Conservation (phyloP, 2,888 invertebrate species). For the Synergus gifuensis region DNA sequence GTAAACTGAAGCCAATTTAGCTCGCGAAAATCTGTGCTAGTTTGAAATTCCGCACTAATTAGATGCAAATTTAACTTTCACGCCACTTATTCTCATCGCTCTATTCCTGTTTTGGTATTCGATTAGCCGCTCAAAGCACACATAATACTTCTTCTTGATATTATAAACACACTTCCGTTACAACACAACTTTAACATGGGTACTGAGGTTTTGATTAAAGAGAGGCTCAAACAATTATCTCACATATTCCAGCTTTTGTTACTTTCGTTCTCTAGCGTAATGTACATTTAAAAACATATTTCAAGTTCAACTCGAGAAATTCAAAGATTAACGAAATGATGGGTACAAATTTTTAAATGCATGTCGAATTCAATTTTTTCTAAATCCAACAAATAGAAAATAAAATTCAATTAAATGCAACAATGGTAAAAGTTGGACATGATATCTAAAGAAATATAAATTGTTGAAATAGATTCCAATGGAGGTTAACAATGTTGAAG, state of each 20-base stretch:
- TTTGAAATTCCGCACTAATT: constrained; percentile 3
- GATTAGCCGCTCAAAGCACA: constrained; percentile 20
- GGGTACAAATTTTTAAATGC: too few species aligned
- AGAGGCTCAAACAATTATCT: background rate
- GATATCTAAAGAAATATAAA: background rate
- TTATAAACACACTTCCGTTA: background rate
- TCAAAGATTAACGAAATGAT: too few species aligned
- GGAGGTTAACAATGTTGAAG: background rate
- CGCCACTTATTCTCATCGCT: constrained; percentile 23
- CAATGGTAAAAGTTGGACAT: too few species aligned
- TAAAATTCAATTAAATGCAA: too few species aligned
- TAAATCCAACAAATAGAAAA: too few species aligned
- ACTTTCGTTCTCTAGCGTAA: too few species aligned
- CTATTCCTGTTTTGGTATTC: constrained; percentile 28
- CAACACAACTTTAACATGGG: background rate
- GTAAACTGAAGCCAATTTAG: background rate
- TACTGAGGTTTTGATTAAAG: background rate
- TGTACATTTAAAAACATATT: too few species aligned
- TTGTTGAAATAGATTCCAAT: background rate
- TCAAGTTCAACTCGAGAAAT: too few species aligned
- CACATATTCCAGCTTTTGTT: background rate
- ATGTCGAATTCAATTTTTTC: too few species aligned
- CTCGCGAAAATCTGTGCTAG: background rate
- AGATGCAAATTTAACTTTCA: constrained; percentile 28
- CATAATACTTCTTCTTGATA: constrained; percentile 11